These are phyloP conservation scores for Archegozetes longisetosus DNA, from an alignment of 1,140 invertebrate genomes.

Conservation along the genomic window DNA sequence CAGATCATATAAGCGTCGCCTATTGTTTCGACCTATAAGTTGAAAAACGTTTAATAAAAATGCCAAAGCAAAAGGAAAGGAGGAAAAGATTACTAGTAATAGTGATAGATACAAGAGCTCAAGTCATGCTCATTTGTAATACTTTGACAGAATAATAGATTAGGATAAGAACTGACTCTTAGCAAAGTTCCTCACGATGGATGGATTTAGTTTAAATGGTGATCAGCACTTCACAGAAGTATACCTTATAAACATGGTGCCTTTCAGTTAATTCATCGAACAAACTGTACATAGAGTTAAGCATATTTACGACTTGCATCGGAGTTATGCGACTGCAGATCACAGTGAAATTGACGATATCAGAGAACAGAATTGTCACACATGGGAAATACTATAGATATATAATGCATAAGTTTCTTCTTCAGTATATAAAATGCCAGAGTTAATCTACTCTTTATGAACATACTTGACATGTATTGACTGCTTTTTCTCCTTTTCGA, in stretches of 20 bases:
- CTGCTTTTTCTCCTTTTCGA: constrained; percentile 74
- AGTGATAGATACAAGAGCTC: background rate
- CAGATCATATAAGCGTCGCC: constrained; percentile 85
- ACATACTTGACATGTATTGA: constrained; percentile 81
- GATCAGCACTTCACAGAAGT: background rate
- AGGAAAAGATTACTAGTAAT: background rate
- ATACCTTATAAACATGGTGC: constrained; percentile 87
- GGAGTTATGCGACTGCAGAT: constrained; percentile 86
- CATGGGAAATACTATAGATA: constrained; percentile 42
- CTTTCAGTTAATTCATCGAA: constrained; percentile 83
- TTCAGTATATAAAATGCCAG: too few relatives aligned
- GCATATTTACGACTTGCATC: constrained; percentile 44
- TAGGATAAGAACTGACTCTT: too few relatives aligned
- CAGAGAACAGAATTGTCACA: constrained; percentile 40
- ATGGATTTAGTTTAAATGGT: too few relatives aligned
- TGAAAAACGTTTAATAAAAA: background rate
- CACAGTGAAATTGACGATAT: constrained; percentile 91
- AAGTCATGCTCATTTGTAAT: too few relatives aligned
- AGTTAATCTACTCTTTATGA: background rate
- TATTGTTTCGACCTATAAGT: constrained; percentile 66
- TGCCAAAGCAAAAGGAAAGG: background rate
- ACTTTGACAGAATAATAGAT: too few relatives aligned
- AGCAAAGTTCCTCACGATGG: too few relatives aligned
- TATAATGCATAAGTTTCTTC: too few relatives aligned
- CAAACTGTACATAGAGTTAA: constrained; percentile 46